A percentile compares a stretch with the other conserved stretches of the same genome.
phyloP scores from a whole-genome alignment of 2,888 invertebrate genomes.

The Diaprepes abbreviatus region DNA sequence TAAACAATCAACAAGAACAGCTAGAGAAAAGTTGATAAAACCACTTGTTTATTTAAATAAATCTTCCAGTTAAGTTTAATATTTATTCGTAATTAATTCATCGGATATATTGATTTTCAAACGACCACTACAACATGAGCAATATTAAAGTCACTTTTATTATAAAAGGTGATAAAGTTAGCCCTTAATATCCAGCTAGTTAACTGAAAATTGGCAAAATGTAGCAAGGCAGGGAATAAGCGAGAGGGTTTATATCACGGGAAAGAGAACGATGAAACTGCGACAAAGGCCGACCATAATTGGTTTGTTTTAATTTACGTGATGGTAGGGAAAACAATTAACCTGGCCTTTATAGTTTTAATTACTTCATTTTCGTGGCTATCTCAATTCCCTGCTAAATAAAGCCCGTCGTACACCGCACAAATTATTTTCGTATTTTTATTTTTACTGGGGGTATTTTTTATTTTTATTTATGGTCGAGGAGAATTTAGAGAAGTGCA shows the following conservation, averaged over 20 bases:
- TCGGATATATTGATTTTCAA: no score
- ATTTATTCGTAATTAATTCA: no score
- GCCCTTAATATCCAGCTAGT: slow-evolving; percentile 29
- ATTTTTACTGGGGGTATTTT: background rate
- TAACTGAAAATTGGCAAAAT: slow-evolving; percentile 37
- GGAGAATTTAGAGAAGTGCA: background rate
- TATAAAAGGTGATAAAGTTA: slow-evolving; percentile 11
- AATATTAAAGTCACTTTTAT: slow-evolving; percentile 13
- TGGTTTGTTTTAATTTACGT: slow-evolving; percentile 69
- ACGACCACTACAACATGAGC: no score
- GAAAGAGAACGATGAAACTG: slow-evolving; percentile 54
- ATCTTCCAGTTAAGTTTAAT: no score
- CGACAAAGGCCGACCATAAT: slow-evolving; percentile 66
- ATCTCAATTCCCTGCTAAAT: slow-evolving; percentile 66
- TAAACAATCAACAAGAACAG: no score
- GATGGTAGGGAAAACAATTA: slow-evolving; percentile 74
- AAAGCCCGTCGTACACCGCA: slow-evolving; percentile 60
- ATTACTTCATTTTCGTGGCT: slow-evolving; percentile 81
- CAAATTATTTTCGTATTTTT: slow-evolving; percentile 17
- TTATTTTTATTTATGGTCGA: background rate
- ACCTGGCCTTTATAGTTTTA: slow-evolving; percentile 83
- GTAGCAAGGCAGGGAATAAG: slow-evolving; percentile 26
- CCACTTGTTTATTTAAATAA: no score
- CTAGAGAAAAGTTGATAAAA: no score
- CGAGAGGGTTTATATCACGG: slow-evolving; percentile 49